Percentiles rank a stretch among this genome's conserved stretches.
These are phyloP conservation scores for Nyctibius bracteatus DNA, from an alignment of 2,113 vertebrate species.

Conservation along the genomic window DNA sequence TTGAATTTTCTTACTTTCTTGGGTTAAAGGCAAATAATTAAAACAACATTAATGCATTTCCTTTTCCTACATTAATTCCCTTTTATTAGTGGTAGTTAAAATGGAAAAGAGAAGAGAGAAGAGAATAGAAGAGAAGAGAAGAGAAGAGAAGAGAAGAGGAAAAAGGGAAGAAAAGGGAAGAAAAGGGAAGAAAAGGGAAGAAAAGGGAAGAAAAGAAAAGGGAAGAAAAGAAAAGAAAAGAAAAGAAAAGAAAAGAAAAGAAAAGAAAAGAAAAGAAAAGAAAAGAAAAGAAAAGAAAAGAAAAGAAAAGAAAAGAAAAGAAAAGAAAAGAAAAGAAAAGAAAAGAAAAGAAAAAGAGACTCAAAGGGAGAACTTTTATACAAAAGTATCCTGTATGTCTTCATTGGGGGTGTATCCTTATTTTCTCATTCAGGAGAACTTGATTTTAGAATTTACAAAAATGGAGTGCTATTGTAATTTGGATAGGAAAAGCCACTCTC, in stretches of 20 bases:
- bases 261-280: no score
- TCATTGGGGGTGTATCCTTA: neutral
- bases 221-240: neutral
- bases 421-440: neutral
- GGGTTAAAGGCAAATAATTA: constrained; percentile 47
- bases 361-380: neutral
- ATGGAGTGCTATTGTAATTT: neutral
- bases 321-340: neutral
- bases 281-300: neutral
- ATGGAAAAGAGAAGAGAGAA: neutral
- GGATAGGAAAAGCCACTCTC: neutral
- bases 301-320: no score
- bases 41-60: neutral
- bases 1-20: constrained; percentile 40
- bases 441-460: neutral
- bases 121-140: neutral
- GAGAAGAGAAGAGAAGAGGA: no score
- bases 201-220: neutral
- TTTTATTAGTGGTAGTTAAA: neutral
- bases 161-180: neutral
- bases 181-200: neutral
- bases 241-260: no score
- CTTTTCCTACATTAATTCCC: neutral
- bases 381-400: neutral
- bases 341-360: no score